Evolutionary conservation across 1,140 invertebrate species (phyloP), one percentile per base, ranked within the genome.

Genomic region (Bombus terrestris): DNA sequence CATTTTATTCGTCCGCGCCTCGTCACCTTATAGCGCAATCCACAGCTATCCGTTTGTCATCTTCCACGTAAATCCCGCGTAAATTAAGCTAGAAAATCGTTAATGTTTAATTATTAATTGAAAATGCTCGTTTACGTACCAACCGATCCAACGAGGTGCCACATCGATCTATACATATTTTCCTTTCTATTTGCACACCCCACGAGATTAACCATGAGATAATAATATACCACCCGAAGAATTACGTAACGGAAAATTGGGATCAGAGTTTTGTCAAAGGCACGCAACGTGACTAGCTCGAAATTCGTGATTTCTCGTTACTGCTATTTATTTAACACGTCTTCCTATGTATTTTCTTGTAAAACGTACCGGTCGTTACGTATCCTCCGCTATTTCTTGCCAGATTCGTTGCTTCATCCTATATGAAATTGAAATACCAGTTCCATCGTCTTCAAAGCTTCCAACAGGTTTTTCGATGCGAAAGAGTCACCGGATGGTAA

Each of bases 211-310:
- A 79, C 74, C 76, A 80, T 72, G 39, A 9, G 83, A 85, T 73
- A 80, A 85, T 85, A 85, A 85, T 85, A 85, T 28, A 10, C 32
- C 25, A 32, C 3, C 10, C 28, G 75, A 59, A 59, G 22, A 25
- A 47, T 85, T 85, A 85, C 47, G 35, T 85, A 85, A 85, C 83
- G 25, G 32, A 43, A 72, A 80, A 85, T 85, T 47, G 18, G 25
- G 53, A 79, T 32, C 76, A 39, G 68, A 64, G 22, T 57, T 68
- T 22, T 32, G 35, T 68, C 47, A 8, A 37, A 47, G 37, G 22
- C 3, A 1, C 3, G 59, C 18, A 43, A 41, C 37, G 28, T 9
- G 5, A 1, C 1, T 12, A 12, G 13, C 37, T 37, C 10, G 39
- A 37, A 72, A 59, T 53, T 59, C n/a, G 12, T 12, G 12, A 47